Conservation (phyloP, 1,140 invertebrate species). For the Araneus ventricosus region DNA sequence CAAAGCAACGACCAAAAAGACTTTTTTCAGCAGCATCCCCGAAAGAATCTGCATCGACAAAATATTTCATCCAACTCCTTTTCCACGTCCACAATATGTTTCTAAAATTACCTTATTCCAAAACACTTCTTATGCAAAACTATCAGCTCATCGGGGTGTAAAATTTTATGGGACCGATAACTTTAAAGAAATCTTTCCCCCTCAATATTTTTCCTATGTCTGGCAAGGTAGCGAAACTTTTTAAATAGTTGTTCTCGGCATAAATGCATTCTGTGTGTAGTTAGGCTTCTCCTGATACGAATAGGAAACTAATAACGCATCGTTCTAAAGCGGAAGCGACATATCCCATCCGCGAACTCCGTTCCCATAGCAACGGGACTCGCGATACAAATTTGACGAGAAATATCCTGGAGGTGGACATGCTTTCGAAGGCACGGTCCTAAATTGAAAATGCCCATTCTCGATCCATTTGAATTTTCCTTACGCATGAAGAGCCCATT, state of each 20-base stretch:
- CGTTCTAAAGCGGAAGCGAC: slow-evolving; percentile 13
- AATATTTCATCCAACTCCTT: neutral
- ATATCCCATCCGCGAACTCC: slow-evolving; percentile 51
- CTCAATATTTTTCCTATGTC: neutral
- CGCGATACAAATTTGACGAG: slow-evolving; percentile 48
- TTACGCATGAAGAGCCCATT: neutral
- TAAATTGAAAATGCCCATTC: neutral
- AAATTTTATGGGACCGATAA: slow-evolving; percentile 22
- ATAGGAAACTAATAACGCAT: slow-evolving; percentile 40
- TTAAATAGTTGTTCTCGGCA: neutral
- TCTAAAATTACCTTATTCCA: neutral
- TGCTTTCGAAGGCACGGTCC: neutral
- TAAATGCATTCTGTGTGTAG: slow-evolving; percentile 5
- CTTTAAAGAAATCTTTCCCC: neutral
- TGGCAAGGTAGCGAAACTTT: neutral
- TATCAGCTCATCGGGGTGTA: neutral
- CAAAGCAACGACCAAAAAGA: too few relatives aligned
- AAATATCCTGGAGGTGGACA: neutral
- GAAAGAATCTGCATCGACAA: too few relatives aligned
- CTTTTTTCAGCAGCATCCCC: too few relatives aligned
- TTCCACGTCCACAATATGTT: neutral
- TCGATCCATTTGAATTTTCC: neutral
- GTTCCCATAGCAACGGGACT: slow-evolving; percentile 10
- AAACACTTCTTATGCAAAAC: slow-evolving; percentile 16
- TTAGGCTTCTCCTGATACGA: neutral